A percentile compares a stretch with the other conserved stretches of the same genome.
These are phyloP conservation scores for Macrotis lagotis DNA, from an alignment of 2,113 vertebrate genomes.

Conservation along the genomic window DNA sequence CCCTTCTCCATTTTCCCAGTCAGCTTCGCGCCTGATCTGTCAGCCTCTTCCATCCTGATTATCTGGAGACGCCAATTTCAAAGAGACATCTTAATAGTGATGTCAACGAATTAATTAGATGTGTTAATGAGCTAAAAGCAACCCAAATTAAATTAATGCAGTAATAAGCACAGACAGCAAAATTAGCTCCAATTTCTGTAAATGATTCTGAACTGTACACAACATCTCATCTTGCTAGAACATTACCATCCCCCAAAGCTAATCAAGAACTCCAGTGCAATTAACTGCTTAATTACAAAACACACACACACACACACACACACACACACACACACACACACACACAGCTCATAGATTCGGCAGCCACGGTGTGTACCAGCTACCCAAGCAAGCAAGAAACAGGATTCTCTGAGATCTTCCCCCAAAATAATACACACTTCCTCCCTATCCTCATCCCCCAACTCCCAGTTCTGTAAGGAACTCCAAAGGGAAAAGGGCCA, in stretches of 20 bases:
- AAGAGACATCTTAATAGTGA: constrained; percentile 99
- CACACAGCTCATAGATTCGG: constrained; percentile 78
- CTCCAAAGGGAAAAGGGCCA: not conserved
- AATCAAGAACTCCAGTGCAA: constrained; percentile 99
- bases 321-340: not conserved
- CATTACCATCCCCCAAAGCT: constrained; percentile 99
- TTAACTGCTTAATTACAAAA: constrained; percentile 99
- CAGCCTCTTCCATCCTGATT: constrained; percentile 99
- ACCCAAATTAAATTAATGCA: constrained; percentile 99
- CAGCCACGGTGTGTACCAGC: constrained; percentile 57
- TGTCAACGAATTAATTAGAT: constrained; percentile 99
- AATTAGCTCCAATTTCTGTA: constrained; percentile 99
- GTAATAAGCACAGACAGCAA: constrained; percentile 99
- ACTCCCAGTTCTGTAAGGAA: not conserved
- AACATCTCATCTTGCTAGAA: constrained; percentile 98
- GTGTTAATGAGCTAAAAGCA: constrained; percentile 99
- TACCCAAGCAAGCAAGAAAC: not conserved
- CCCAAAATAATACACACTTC: fast-evolving
- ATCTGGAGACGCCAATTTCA: constrained; percentile 99
- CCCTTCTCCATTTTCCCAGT: constrained; percentile 84
- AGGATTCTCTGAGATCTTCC: constrained; percentile 53
- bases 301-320: not conserved
- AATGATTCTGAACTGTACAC: constrained; percentile 99
- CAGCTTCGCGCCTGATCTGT: constrained; percentile 92
- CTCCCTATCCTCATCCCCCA: not conserved